These are phyloP conservation scores for Tipula confusa DNA, from an alignment of 2,888 invertebrate species.

Conservation along the genomic window DNA sequence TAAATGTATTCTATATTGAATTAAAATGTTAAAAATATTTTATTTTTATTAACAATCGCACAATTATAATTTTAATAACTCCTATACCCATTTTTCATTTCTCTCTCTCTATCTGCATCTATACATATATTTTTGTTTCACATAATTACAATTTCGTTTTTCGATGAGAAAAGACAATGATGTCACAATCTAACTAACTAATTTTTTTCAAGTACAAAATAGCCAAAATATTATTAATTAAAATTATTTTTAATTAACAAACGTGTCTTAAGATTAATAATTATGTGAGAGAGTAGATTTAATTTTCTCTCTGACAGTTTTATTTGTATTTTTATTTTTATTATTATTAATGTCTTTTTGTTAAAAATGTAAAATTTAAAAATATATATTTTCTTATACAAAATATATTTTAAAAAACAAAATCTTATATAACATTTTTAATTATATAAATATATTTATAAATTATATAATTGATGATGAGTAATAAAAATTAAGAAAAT, in stretches of 20 bases:
- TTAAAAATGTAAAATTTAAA: neutral
- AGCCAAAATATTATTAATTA: constrained; percentile 21
- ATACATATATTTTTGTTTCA: neutral
- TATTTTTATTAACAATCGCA: neutral
- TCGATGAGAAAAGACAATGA: neutral
- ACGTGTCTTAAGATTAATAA: neutral
- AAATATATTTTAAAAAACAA: neutral
- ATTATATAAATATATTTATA: neutral
- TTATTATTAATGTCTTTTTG: neutral
- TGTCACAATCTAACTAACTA: neutral
- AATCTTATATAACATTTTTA: neutral
- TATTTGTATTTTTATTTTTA: neutral
- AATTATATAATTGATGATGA: neutral
- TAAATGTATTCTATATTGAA: neutral
- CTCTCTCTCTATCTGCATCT: neutral
- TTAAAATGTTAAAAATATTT: neutral
- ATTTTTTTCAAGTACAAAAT: constrained; percentile 1
- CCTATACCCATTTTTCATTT: neutral
- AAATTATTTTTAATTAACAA: neutral
- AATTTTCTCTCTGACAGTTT: neutral
- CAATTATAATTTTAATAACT: neutral
- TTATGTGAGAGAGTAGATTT: neutral
- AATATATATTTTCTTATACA: neutral
- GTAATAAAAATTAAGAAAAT: neutral
- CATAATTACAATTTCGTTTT: neutral